phyloP scores from a whole-genome alignment of 37 sponge, comb jelly and placozoan genomes.

The Diacarnus erythraeanus region DNA sequence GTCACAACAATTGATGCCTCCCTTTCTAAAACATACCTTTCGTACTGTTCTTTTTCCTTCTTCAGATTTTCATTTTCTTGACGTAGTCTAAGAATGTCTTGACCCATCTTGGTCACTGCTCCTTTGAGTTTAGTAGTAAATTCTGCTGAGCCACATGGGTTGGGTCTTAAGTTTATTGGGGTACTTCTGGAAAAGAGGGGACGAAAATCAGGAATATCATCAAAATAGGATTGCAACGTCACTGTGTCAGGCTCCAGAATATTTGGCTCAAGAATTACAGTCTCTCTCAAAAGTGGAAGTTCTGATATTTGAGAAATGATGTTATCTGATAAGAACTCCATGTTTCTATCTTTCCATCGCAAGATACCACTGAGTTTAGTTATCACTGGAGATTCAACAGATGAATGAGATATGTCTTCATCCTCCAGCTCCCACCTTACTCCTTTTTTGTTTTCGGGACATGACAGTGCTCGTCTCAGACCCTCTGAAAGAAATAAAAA shows the following conservation, averaged over 20 bases:
- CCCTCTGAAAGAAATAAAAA: not conserved
- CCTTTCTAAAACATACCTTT: not conserved
- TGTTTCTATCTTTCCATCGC: slow-evolving; percentile 28
- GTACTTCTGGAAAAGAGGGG: too few relatives aligned
- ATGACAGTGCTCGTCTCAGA: not conserved
- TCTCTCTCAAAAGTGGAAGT: too few relatives aligned
- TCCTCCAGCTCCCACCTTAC: slow-evolving; percentile 23
- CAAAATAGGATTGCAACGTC: too few relatives aligned
- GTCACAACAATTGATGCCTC: too few relatives aligned
- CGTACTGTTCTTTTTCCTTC: slow-evolving; percentile 18
- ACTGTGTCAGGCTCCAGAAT: too few relatives aligned
- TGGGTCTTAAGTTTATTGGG: too few relatives aligned
- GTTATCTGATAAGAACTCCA: slow-evolving; percentile 2
- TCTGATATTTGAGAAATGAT: not conserved
- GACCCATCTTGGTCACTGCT: slow-evolving; percentile 19
- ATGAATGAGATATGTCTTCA: not conserved
- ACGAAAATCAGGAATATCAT: too few relatives aligned
- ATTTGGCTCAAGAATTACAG: too few relatives aligned
- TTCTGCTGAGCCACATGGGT: too few relatives aligned
- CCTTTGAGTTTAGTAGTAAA: too few relatives aligned
- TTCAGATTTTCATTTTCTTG: slow-evolving; percentile 28
- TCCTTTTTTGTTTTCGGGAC: slow-evolving; percentile 6
- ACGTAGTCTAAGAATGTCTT: slow-evolving; percentile 34
- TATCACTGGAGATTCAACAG: not conserved
- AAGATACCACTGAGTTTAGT: slow-evolving; percentile 23